phyloP scores from a whole-genome alignment of 1,140 invertebrate species.

The Halesus radiatus region DNA sequence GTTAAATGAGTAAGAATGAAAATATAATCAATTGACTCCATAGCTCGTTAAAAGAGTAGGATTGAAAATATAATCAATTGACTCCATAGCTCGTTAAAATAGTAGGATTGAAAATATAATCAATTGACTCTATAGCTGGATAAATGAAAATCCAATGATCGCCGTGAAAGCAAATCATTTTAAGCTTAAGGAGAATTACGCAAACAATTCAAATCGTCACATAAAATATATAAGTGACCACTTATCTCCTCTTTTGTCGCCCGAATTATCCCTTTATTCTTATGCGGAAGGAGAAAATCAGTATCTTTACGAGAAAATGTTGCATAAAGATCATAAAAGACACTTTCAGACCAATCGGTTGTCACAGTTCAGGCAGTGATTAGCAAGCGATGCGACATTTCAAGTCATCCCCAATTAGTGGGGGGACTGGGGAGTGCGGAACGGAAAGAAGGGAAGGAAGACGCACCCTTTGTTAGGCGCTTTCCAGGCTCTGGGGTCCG shows the following conservation, averaged over 20 bases:
- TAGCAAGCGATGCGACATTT: conserved; percentile 27
- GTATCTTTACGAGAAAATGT: background rate
- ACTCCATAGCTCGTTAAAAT: too few species aligned
- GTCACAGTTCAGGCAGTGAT: conserved; percentile 6
- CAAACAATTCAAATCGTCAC: too few species aligned
- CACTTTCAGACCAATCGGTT: background rate
- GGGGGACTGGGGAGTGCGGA: background rate
- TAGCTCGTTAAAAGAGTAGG: too few species aligned
- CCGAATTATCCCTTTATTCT: background rate
- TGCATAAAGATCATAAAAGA: background rate
- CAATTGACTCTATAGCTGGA: background rate
- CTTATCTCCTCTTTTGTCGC: background rate
- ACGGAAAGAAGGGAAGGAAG: background rate
- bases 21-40: too few species aligned
- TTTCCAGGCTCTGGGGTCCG: conserved; percentile 1
- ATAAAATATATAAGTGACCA: background rate
- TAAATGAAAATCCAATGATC: too few species aligned
- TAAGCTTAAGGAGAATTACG: too few species aligned
- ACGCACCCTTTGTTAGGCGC: conserved; percentile 7
- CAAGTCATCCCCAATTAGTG: conserved; percentile 26
- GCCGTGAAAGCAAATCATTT: too few species aligned
- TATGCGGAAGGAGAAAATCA: background rate
- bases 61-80: too few species aligned
- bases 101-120: too few species aligned
- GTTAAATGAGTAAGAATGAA: too few species aligned